Evolutionary conservation across 2,888 invertebrate genomes (phyloP), one percentile per base, ranked within the genome.

Genomic region (Microctonus hyperodae): DNA sequence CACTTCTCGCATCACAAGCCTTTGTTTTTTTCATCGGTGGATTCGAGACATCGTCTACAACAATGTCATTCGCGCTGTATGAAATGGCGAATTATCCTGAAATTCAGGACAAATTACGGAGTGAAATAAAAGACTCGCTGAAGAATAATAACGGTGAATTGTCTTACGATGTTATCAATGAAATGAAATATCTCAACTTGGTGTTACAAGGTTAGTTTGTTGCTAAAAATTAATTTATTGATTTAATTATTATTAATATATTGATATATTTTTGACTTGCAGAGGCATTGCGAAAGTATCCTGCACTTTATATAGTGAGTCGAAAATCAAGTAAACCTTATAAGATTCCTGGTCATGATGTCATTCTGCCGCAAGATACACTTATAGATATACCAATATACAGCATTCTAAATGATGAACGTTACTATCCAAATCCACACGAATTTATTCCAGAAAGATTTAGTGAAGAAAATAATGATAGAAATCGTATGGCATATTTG

Each of bases 11-110:
- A 1, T 82, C 85, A 0, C 84, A 85, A 50, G 81, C 83, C 2
- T 81, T 84, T 20, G 78, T 85, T 9, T 86, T 86, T 73, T 84
- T 85, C 66, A 53, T 80, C n/a, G 86, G 84, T 28, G 86, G 86
- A 6, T 86, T 85, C 69, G 85, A 86, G 72, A 85, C 85, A 0
- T 85, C 85, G 0, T 84, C 86, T 0, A 78, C 83, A 0, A 82
- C 85, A 0, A 78, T 86, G 60, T 81, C 81, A 51, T 81, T 84
- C 69, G 76, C 79, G 6, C 74, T 85, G 0, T 85, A 85, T 68
- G 81, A 83, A 64, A 75, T 86, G 23, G 84, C 86, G 0, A 68
- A 79, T 13, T 75, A 84, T 69, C 83, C 79, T 7, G 76, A 82
- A 2, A 72, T 83, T 2, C 86, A 86, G 71, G 79, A 83, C 2